A percentile compares a stretch with the other conserved stretches of the same genome.
Evolutionary conservation across 1,140 invertebrate genomes (phyloP).

Genomic region (Drosophila subpulchrella): DNA sequence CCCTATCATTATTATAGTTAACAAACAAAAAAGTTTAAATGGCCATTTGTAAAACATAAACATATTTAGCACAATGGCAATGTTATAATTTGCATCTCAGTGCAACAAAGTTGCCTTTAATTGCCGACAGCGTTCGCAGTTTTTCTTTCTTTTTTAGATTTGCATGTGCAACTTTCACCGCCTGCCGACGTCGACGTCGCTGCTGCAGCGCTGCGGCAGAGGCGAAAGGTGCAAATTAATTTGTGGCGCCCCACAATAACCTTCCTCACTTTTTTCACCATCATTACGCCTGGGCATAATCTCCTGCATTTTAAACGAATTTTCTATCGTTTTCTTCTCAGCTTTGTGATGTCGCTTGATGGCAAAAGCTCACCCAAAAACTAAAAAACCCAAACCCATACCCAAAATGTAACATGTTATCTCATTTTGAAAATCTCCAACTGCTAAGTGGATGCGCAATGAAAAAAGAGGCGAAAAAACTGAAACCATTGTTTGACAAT

Average conservation of each 20-base stretch:
- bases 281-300: conserved; percentile 41
- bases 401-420: conserved; percentile 73
- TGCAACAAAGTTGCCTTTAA: conserved; percentile 11
- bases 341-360: conserved; percentile 26
- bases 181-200: conserved; percentile 26
- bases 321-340: conserved; percentile 31
- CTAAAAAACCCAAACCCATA: conserved; percentile 11
- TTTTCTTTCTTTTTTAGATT: conserved; percentile 63
- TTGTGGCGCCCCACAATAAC: conserved; percentile 73
- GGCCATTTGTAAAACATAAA: background rate
- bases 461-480: conserved; percentile 38
- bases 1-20: no score
- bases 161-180: conserved; percentile 79
- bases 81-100: conserved; percentile 7
- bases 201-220: conserved; percentile 37
- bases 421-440: conserved; percentile 64
- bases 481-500: conserved; percentile 58
- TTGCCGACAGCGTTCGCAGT: conserved; percentile 31
- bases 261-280: conserved; percentile 62
- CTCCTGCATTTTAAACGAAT: conserved; percentile 40
- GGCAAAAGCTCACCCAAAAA: conserved; percentile 37
- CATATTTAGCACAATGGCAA: background rate
- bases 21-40: background rate
- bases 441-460: conserved; percentile 67
- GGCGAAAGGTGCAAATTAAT: conserved; percentile 82